Evolutionary conservation across 2,888 invertebrate genomes (phyloP).

Genomic region (Leptinotarsa tumamoca): DNA sequence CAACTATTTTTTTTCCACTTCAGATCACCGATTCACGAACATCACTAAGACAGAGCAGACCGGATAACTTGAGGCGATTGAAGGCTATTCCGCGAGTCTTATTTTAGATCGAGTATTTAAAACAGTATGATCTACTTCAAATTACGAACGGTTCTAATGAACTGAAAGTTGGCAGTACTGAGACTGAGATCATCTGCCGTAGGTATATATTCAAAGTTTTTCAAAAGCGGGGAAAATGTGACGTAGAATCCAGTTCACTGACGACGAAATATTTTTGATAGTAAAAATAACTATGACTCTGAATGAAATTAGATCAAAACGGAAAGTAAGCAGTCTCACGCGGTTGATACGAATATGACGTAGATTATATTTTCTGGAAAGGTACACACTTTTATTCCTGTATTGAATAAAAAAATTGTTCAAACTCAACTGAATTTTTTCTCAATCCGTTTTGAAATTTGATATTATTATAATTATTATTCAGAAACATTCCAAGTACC

Average conservation of each 20-base stretch:
- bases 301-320: background rate
- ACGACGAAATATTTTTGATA: slow-evolving; percentile 9
- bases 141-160: slow-evolving; percentile 22
- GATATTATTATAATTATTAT: no score
- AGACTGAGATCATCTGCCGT: slow-evolving; percentile 10
- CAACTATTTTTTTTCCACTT: background rate
- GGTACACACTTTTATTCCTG: no score
- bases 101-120: slow-evolving; percentile 35
- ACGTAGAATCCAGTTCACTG: slow-evolving; percentile 12
- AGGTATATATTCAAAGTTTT: slow-evolving; percentile 2
- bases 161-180: slow-evolving; percentile 30
- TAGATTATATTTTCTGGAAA: background rate
- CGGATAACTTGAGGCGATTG: slow-evolving; percentile 20
- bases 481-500: no score
- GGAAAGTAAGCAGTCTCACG: background rate
- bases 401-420: no score
- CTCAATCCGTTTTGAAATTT: no score
- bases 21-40: slow-evolving; percentile 35
- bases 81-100: slow-evolving; percentile 35
- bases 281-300: slow-evolving; percentile 11
- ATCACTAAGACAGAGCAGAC: slow-evolving; percentile 36
- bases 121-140: slow-evolving; percentile 37
- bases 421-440: no score
- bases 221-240: slow-evolving; percentile 16
- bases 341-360: slow-evolving; percentile 3